Evolutionary conservation across 2,888 invertebrate genomes (phyloP).

Genomic region (Horisme vitalbata): DNA sequence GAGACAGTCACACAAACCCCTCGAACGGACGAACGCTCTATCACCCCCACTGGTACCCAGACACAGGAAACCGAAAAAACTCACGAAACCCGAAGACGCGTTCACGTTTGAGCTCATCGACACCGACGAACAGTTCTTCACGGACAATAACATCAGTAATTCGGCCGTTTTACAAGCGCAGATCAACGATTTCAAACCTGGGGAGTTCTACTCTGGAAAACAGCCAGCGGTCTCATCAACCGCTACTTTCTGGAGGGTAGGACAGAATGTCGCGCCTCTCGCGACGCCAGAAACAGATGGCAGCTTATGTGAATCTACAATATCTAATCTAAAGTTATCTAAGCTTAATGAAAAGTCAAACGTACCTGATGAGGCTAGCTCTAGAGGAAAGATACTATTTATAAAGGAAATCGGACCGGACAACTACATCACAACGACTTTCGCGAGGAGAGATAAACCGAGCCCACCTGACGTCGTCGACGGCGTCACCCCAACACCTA

Average conservation of each 20-base stretch:
- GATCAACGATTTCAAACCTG: slow-evolving; percentile 74
- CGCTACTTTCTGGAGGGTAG: slow-evolving; percentile 67
- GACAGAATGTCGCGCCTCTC: slow-evolving; percentile 79
- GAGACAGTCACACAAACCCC: slow-evolving; percentile 87
- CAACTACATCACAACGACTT: slow-evolving; percentile 87
- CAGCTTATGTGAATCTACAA: slow-evolving; percentile 80
- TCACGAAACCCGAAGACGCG: slow-evolving; percentile 87
- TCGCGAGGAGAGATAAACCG: slow-evolving; percentile 74
- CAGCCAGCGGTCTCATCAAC: slow-evolving; percentile 65
- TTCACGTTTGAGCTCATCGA: slow-evolving; percentile 93
- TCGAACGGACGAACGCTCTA: slow-evolving; percentile 88
- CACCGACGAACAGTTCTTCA: slow-evolving; percentile 87
- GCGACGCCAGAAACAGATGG: slow-evolving; percentile 85
- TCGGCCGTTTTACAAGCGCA: slow-evolving; percentile 66
- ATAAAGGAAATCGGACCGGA: slow-evolving; percentile 88
- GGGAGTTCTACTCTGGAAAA: slow-evolving; percentile 76
- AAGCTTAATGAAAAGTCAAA: slow-evolving; percentile 70
- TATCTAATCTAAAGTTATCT: slow-evolving; percentile 69
- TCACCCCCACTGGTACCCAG: slow-evolving; percentile 87
- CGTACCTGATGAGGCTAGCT: slow-evolving; percentile 59
- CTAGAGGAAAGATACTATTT: slow-evolving; percentile 81
- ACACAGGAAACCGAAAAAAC: slow-evolving; percentile 86
- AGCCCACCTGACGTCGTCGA: slow-evolving; percentile 57
- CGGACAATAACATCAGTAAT: slow-evolving; percentile 75
- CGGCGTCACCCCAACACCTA: slow-evolving; percentile 62